Base-by-base conservation (phyloP, 2,888 invertebrate genomes). In the Lasiommata megera region DNA sequence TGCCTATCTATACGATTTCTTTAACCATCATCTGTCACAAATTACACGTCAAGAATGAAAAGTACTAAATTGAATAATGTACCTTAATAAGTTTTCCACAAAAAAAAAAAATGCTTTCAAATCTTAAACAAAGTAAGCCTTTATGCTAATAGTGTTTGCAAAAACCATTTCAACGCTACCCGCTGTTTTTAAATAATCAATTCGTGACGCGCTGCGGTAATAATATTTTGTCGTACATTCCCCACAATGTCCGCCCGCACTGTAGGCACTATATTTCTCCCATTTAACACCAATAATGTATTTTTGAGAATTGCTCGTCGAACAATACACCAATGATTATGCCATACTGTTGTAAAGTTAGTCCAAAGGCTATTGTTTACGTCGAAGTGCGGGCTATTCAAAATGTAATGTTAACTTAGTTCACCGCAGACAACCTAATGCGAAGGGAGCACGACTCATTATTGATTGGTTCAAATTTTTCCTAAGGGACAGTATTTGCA, bases 311-410 rank as follows among this genome's bases (percentile, higher is more conserved):
- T 73, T 66, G 70, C 67, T 65, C 67, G 75, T 54, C 43, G 52
- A 51, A 62, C 61, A 58, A 53, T 58, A 28, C 48, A 54, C 61
- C 61, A 63, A 61, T 66, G 63, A 67, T 70, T 64, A 67, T 67
- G 67, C 62, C 67, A 70, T 73, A 71, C 75, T 70, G 79, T 76
- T 74, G 74, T 80, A 82, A 79, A 82, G 79, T 81, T 58, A 85
- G 80, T 80, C 81, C 80, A 84, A 77, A 76, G 82, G 73, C 84
- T 72, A 86, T 89, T 89, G 88, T 88, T 88, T 88, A 86, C 82
- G 70, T 78, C 71, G 78, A 78, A 82, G 80, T 86, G 82, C 40
- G 36, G 67, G 48, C 54, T 46, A 46, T 58, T 48, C 51, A 37
- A 53, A 53, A 41, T 40, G 29, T 14, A 54, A 37, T 54, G 53